Percentiles rank a stretch among this genome's conserved stretches.
These are phyloP conservation scores for Mesorhabditis spiculigera DNA, from an alignment of 2,888 invertebrate species.

Conservation along the genomic window DNA sequence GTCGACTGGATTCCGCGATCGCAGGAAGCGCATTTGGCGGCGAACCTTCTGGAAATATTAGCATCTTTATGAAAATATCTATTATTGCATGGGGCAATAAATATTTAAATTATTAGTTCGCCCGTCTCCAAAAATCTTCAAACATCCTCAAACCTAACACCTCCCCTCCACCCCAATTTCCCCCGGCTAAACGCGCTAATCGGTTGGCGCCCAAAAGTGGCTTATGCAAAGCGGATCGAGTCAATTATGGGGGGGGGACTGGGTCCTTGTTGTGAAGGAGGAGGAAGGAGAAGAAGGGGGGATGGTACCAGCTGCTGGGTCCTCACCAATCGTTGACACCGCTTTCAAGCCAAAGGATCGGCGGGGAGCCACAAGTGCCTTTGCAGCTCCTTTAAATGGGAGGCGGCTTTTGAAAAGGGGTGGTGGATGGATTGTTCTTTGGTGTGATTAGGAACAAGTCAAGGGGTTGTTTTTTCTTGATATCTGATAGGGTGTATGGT, in stretches of 20 bases:
- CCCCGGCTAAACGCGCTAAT: not conserved
- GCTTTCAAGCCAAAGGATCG: no score
- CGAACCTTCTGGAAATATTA: conserved; percentile 77
- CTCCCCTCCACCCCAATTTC: conserved; percentile 7
- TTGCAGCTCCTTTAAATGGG: no score
- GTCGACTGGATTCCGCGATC: conserved; percentile 85
- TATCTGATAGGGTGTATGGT: no score
- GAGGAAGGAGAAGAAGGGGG: not conserved
- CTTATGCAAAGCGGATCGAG: conserved; percentile 1
- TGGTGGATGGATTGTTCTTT: no score
- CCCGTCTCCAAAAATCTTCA: not conserved
- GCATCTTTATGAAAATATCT: not conserved
- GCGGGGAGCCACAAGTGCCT: no score
- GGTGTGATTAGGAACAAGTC: no score
- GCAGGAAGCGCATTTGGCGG: conserved; percentile 93
- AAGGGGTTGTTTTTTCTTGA: no score
- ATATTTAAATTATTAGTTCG: not conserved
- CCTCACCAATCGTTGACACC: no score
- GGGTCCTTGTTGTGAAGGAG: not conserved
- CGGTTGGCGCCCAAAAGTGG: not conserved
- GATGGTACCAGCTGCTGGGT: not conserved
- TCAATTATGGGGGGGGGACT: conserved; percentile 2
- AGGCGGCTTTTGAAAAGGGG: no score
- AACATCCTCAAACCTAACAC: conserved; percentile 1
- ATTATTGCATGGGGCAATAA: no score